Base-by-base conservation (phyloP, 2,797 vertebrate genomes). In the Myripristis jacobus region DNA sequence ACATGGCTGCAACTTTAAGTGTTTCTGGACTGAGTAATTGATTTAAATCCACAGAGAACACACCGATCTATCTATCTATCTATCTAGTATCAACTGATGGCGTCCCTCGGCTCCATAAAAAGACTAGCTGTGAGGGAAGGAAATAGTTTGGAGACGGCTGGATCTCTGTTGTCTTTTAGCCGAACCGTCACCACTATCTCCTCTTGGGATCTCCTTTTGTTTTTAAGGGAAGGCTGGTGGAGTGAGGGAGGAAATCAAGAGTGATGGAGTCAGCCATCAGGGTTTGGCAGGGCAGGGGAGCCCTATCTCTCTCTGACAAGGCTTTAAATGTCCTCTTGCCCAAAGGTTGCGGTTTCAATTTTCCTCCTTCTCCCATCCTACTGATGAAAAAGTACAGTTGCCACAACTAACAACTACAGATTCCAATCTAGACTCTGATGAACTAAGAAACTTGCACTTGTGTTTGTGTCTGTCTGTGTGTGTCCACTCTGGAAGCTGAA, bases 281-380 rank as follows among this genome's bases (percentile, higher is more conserved):
- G 27, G 38, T 43, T 48, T 62, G 59, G n/a, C 67, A 58, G 70
- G 25, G 12, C 62, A 7, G 2, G 3, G 25, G 47, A 70, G 43
- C 44, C 19, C 79, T 70, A 79, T 80, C 70, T 80, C 52, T 53
- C 52, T 75, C 73, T 65, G 68, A 84, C 84, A 73, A 58, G 64
- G 22, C 61, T 58, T 64, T 80, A 84, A 82, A 79, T 63, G 70
- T 72, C 77, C 47, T 79, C 67, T 66, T 68, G 66, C 73, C 62
- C 44, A 78, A 60, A 75, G 79, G 55, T 77, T 79, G 70, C 31
- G 54, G 62, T 80, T 84, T 84, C 44, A 83, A 80, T 81, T 74
- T 81, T 36, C 65, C 46, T 74, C 29, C 34, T 15, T 74, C 61
- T 70, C 24, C 36, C 54, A 53, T 74, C 25, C 65, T n/a, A 61